These are phyloP conservation scores for Eupeodes luniger DNA, from an alignment of 2,888 invertebrate species.

Conservation along the genomic window DNA sequence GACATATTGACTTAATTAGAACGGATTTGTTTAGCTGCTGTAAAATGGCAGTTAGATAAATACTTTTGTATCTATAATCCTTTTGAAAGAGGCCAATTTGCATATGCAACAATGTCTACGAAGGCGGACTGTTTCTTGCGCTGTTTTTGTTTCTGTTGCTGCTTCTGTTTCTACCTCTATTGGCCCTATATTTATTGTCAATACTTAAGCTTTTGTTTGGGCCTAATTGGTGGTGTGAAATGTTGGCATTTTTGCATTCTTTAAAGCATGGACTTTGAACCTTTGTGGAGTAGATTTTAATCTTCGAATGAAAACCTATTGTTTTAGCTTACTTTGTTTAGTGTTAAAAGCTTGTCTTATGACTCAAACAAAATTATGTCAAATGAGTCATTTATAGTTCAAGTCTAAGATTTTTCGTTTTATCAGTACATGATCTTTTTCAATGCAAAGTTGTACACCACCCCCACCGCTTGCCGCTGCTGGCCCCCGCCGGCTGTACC, in stretches of 20 bases:
- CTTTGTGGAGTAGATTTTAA: constrained; percentile 20
- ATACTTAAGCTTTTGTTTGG: not conserved
- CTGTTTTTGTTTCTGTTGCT: too few species aligned
- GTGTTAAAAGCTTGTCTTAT: constrained; percentile 36
- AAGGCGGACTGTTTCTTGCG: constrained; percentile 39
- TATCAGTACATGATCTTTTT: not conserved
- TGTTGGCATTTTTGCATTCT: constrained; percentile 6
- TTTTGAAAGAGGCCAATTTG: constrained; percentile 52
- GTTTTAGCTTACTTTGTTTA: not conserved
- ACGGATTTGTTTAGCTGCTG: constrained; percentile 60
- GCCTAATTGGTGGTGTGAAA: constrained; percentile 53
- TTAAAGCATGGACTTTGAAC: constrained; percentile 39
- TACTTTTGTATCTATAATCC: constrained; percentile 43
- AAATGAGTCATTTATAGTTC: constrained; percentile 66
- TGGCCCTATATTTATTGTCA: constrained; percentile 33
- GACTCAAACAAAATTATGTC: constrained; percentile 48
- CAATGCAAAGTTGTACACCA: not conserved
- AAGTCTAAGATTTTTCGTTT: not conserved
- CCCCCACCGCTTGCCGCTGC: too few species aligned
- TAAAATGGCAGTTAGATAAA: constrained; percentile 25
- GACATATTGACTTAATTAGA: constrained; percentile 69
- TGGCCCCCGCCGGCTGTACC: too few species aligned
- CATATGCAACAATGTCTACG: constrained; percentile 51
- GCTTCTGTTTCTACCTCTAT: not conserved
- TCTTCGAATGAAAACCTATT: not conserved